A percentile compares a stretch with the other conserved stretches of the same genome.
These are phyloP conservation scores for Dendrocopos noguchii DNA, from an alignment of 2,113 vertebrate species.

Conservation along the genomic window DNA sequence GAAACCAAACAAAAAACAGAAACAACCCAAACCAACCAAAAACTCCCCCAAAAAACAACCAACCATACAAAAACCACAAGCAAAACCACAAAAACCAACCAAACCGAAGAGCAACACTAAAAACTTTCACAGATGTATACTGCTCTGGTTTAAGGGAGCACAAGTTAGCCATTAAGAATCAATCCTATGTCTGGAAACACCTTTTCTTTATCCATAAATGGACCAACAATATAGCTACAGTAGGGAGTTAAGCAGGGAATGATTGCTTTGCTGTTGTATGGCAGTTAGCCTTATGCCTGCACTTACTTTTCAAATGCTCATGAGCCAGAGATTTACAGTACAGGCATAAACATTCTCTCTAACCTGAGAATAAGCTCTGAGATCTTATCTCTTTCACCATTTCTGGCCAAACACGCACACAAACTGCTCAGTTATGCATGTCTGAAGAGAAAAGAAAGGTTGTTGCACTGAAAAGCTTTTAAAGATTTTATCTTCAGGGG, in stretches of 20 bases:
- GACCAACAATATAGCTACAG: not conserved
- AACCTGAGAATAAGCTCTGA: not conserved
- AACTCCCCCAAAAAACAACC: not conserved
- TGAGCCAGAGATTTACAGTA: not conserved
- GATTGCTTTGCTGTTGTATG: not conserved
- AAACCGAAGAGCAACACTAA: not conserved
- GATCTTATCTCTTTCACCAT: not conserved
- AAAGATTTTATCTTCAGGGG: not conserved
- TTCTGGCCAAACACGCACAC: not conserved
- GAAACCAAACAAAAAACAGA: too few relatives aligned
- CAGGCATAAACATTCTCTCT: constrained; percentile 1
- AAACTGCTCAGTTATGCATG: not conserved
- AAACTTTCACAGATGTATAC: not conserved
- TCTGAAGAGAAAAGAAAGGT: not conserved
- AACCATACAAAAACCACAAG: too few relatives aligned
- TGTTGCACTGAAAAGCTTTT: not conserved
- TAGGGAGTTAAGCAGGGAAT: not conserved
- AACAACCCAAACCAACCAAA: not conserved
- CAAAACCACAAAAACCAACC: too few relatives aligned
- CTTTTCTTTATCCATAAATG: not conserved
- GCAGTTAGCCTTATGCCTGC: not conserved
- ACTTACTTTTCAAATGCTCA: not conserved
- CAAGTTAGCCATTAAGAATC: not conserved
- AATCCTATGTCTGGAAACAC: not conserved
- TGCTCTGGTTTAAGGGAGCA: not conserved